Evolutionary conservation across 2,113 vertebrate genomes (phyloP).

Genomic region (Tichodroma muraria): DNA sequence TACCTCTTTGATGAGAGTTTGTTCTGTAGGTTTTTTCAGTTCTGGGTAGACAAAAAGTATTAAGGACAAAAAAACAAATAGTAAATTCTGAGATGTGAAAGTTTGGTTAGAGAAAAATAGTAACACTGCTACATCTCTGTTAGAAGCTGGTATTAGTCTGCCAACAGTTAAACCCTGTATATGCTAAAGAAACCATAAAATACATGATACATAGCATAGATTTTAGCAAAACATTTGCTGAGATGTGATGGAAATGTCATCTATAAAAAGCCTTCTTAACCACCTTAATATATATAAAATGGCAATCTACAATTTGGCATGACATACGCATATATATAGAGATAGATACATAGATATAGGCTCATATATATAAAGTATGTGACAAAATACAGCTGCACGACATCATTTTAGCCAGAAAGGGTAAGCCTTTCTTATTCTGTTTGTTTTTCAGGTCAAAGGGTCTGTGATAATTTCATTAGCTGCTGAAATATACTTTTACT

Average conservation of each 20-base stretch:
- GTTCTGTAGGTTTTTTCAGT: not conserved
- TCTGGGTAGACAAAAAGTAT: not conserved
- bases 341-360: not conserved
- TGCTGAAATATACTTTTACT: slow-evolving; percentile 12
- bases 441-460: slow-evolving; percentile 6
- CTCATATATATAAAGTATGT: not conserved
- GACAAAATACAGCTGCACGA: slow-evolving; percentile 21
- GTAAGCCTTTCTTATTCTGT: not conserved
- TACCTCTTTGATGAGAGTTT: not conserved
- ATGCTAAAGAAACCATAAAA: not conserved
- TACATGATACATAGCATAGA: not conserved
- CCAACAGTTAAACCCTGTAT: not conserved
- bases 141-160: not conserved
- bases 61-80: not conserved
- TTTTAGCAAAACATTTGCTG: slow-evolving; percentile 22
- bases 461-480: slow-evolving; percentile 41
- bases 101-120: not conserved
- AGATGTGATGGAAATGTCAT: slow-evolving; percentile 43
- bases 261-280: slow-evolving; percentile 39
- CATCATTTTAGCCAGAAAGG: slow-evolving; percentile 14
- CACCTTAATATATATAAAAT: slow-evolving; percentile 28
- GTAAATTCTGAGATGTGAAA: not conserved
- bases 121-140: not conserved
- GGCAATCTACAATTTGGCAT: slow-evolving; percentile 6
- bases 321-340: not conserved